Percentiles rank a stretch among this genome's conserved stretches.
Conservation (phyloP, 2,113 vertebrate species). For the Catagonus wagneri region DNA sequence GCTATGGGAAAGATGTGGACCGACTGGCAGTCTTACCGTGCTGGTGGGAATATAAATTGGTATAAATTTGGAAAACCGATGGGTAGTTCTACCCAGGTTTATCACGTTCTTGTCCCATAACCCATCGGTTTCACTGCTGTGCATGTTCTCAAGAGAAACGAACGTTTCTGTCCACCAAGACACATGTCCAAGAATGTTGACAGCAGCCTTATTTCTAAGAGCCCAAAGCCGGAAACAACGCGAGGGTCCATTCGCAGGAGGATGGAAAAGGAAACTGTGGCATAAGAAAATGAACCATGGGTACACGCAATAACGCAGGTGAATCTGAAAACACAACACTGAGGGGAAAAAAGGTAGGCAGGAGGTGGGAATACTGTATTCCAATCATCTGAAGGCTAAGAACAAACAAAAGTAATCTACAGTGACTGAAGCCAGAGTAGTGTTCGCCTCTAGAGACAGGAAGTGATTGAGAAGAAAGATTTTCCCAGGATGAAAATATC, state of each 20-base stretch:
- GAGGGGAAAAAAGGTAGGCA: background rate
- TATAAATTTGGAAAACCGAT: background rate
- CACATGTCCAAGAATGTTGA: background rate
- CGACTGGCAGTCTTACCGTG: fast-evolving
- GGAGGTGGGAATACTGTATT: fast-evolving
- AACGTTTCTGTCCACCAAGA: background rate
- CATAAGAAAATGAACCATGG: background rate
- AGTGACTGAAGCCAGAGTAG: background rate
- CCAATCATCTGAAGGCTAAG: background rate
- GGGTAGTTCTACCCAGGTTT: no score
- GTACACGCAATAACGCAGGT: fast-evolving
- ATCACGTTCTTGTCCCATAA: background rate
- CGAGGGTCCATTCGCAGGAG: fast-evolving
- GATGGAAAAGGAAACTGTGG: background rate
- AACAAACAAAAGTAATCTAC: background rate
- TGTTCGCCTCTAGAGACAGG: background rate
- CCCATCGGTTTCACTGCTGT: background rate
- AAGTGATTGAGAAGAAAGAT: background rate
- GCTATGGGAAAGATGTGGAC: fast-evolving
- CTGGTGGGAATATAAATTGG: background rate
- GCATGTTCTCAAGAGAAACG: background rate
- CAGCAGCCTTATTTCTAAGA: background rate
- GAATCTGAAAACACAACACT: no score
- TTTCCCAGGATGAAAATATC: background rate
- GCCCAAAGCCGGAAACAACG: background rate